Percentiles rank a stretch among this genome's conserved stretches.
These are phyloP conservation scores for Aethes cnicana DNA, from an alignment of 2,888 invertebrate species.

Conservation along the genomic window DNA sequence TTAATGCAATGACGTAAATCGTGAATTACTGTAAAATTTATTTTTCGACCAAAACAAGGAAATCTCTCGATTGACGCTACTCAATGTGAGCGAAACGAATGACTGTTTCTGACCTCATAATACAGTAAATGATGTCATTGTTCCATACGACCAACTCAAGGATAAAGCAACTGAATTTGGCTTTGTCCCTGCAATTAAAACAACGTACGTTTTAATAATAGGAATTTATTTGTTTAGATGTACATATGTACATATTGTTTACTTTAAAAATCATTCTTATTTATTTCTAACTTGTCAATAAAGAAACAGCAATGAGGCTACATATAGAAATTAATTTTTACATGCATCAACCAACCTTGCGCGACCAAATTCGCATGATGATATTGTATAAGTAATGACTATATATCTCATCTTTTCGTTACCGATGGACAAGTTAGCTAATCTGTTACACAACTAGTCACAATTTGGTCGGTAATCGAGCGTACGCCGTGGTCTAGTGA, in stretches of 20 bases:
- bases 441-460: constrained; percentile 64
- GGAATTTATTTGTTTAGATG: too few species aligned
- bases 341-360: too few species aligned
- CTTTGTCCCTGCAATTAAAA: too few species aligned
- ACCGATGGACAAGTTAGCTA: constrained; percentile 57
- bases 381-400: too few species aligned
- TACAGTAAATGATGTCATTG: constrained; percentile 31
- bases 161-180: constrained; percentile 11
- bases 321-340: too few species aligned
- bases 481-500: constrained; percentile 64
- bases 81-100: constrained; percentile 27
- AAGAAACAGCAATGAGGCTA: too few species aligned
- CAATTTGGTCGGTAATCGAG: constrained; percentile 57
- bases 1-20: constrained; percentile 14
- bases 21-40: constrained; percentile 6
- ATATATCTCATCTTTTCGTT: neutral
- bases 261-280: too few species aligned
- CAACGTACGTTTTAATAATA: too few species aligned
- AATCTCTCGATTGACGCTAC: constrained; percentile 13
- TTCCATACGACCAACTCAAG: constrained; percentile 18
- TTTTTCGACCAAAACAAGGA: constrained; percentile 26
- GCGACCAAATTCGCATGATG: too few species aligned
- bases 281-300: too few species aligned
- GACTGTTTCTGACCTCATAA: constrained; percentile 32
- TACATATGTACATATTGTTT: too few species aligned